Evolutionary conservation across 1,140 invertebrate genomes (phyloP).

Genomic region (Meteorus sp.): DNA sequence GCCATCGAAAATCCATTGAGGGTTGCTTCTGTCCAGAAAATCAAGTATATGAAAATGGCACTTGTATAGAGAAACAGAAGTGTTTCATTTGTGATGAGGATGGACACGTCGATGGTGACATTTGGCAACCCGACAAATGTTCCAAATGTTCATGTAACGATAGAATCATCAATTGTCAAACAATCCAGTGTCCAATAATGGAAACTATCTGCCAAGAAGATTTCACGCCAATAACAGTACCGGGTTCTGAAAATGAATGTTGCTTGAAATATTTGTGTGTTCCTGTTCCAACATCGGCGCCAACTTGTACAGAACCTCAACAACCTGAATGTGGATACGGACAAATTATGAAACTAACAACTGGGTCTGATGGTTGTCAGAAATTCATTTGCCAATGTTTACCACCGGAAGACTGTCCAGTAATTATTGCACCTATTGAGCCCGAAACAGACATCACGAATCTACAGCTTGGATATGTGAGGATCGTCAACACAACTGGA

Average conservation of each 20-base stretch:
- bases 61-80: conserved; percentile 48
- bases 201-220: conserved; percentile 65
- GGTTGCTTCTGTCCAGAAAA: conserved; percentile 82
- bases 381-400: conserved; percentile 75
- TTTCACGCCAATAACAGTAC: conserved; percentile 58
- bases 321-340: conserved; percentile 71
- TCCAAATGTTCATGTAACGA: conserved; percentile 73
- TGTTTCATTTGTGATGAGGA: conserved; percentile 70
- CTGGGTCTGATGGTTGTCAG: conserved; percentile 63
- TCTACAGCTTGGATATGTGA: conserved; percentile 65
- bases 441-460: conserved; percentile 46
- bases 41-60: conserved; percentile 59
- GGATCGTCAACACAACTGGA: conserved; percentile 62
- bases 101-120: conserved; percentile 66
- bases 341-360: conserved; percentile 69
- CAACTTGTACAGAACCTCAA: conserved; percentile 64
- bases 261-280: conserved; percentile 71
- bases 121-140: conserved; percentile 72
- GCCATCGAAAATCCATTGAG: conserved; percentile 62
- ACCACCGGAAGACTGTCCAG: conserved; percentile 68
- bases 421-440: conserved; percentile 33
- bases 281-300: conserved; percentile 55
- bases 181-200: conserved; percentile 61
- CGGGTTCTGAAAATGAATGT: conserved; percentile 64
- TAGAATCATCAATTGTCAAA: conserved; percentile 61